Conservation (phyloP, 2,113 vertebrate species). For the Phrynosoma platyrhinos region DNA sequence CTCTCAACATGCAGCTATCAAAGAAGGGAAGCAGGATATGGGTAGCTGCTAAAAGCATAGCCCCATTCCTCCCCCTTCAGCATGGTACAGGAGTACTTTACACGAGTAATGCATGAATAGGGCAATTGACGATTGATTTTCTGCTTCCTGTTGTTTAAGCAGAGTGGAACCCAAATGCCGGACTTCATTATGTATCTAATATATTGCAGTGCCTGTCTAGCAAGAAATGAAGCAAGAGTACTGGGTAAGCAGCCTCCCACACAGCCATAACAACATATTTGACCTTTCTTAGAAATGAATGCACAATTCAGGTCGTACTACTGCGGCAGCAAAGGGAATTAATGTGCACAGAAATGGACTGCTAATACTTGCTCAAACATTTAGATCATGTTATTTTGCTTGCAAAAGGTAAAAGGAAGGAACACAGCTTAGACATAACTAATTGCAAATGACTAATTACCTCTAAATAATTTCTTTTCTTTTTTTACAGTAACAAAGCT, state of each 20-base stretch:
- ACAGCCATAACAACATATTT: neutral
- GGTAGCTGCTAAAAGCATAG: too few relatives aligned
- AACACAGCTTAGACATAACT: too few relatives aligned
- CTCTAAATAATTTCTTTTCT: too few relatives aligned
- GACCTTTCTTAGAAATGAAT: neutral
- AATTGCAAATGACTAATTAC: too few relatives aligned
- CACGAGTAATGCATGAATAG: too few relatives aligned
- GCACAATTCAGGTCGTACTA: neutral
- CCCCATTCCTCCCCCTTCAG: too few relatives aligned
- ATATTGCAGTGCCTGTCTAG: neutral
- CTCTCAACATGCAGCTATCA: too few relatives aligned
- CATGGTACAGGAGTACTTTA: too few relatives aligned
- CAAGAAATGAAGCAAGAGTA: neutral
- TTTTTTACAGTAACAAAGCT: too few relatives aligned
- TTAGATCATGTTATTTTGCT: neutral
- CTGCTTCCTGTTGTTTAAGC: neutral
- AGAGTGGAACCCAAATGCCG: neutral
- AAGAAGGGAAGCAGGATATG: too few relatives aligned
- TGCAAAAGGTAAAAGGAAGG: neutral
- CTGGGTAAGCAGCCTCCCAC: neutral
- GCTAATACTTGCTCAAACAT: neutral
- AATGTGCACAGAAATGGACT: neutral
- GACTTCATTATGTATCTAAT: neutral
- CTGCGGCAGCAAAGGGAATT: neutral
- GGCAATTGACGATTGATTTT: neutral